phyloP scores from a whole-genome alignment of 2,888 invertebrate species.

The Drosophila aldrichi region DNA sequence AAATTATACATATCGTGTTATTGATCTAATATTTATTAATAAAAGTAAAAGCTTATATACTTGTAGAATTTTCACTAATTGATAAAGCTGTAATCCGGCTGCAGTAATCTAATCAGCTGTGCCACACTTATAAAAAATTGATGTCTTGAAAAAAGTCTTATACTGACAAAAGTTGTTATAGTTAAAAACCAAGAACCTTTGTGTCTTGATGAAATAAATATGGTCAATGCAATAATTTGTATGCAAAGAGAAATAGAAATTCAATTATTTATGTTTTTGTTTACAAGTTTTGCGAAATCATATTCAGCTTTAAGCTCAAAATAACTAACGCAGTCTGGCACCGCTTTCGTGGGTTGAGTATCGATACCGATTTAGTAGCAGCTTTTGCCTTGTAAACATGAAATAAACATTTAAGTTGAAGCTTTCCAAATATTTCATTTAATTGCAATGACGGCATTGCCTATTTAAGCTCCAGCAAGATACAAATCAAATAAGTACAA shows the following conservation, averaged over 20 bases:
- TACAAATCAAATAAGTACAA: neutral
- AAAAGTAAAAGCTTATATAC: neutral
- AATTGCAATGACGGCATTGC: constrained; percentile 23
- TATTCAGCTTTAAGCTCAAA: neutral
- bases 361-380: constrained; percentile 17
- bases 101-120: neutral
- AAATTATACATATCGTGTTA: neutral
- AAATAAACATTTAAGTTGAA: constrained; percentile 25
- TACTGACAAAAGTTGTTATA: too few relatives aligned
- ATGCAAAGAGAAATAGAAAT: too few relatives aligned
- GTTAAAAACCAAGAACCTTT: too few relatives aligned
- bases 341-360: neutral
- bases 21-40: neutral
- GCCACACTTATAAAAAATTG: neutral
- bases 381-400: constrained; percentile 14
- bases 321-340: constrained; percentile 1
- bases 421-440: constrained; percentile 38
- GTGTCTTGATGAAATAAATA: too few relatives aligned
- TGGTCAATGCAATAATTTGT: too few relatives aligned
- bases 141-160: too few relatives aligned
- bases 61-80: neutral
- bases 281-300: neutral
- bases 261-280: too few relatives aligned
- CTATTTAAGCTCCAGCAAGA: constrained; percentile 24
- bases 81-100: neutral